Evolutionary conservation across 2,113 vertebrate species (phyloP), one percentile per base, ranked within the genome.

Genomic region (Gila orcuttii): DNA sequence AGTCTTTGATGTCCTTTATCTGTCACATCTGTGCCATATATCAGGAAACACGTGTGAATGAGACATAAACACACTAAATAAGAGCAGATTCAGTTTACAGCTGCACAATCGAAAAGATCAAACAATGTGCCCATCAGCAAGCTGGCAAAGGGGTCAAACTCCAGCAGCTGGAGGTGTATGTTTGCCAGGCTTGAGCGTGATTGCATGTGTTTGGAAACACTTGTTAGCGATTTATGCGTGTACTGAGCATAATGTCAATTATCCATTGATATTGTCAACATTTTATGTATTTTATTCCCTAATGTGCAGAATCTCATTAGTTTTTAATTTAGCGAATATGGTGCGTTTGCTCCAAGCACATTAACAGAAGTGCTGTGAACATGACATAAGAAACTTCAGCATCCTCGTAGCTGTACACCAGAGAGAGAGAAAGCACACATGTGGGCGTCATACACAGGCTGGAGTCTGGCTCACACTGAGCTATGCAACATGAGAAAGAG

Each of bases 391-490:
- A 57, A 77, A 55, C 50, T 17, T 76, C 50, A 78, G 28, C 4
- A n/a, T 79, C 9, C 31, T n/a, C 52, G 3, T 45, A 74, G 42
- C 85, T 52, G 57, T 74, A 84, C 55, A 57, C 36, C 64, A 78
- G 60, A 66, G 23, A 69, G 80, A 84, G 75, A 59, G 28, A 75
- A 81, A 86, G 31, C 73, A 45, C 87, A 90, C 90, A 91, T 93
- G 87, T 92, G 90, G 90, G 80, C 85, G 89, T 89, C 90, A 91
- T 89, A 91, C 86, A 80, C 42, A 39, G 87, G 28, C 50, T 73
- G 87, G 84, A 60, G 87, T 71, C 55, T 73, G 80, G 87, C 66
- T 75, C 57, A 55, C 86, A 71, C 47, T 71, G 86, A 62, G 83
- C 71, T 82, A 8, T 83, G 80, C 91, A 85, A 88, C 55, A 57